These are phyloP conservation scores for Anneissia japonica DNA, from an alignment of 35 echinoderm and acorn worm species.

Conservation along the genomic window DNA sequence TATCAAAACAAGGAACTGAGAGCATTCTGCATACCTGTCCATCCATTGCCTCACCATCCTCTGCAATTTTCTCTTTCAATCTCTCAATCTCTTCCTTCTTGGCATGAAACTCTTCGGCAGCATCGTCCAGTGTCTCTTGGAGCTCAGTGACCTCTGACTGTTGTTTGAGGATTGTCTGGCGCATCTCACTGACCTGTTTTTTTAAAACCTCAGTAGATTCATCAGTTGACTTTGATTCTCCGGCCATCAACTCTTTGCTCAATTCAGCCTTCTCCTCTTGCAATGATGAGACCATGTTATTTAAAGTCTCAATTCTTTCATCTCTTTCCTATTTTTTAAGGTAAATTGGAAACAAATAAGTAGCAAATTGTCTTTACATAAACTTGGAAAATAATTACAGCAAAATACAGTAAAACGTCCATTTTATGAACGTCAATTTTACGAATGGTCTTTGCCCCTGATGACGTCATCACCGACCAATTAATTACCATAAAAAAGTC, in stretches of 20 bases:
- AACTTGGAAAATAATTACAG: too few relatives aligned
- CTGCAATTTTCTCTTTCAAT: slow-evolving; percentile 10
- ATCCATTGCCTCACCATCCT: slow-evolving; percentile 8
- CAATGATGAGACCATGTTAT: background rate
- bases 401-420: too few relatives aligned
- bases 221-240: background rate
- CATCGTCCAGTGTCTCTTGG: slow-evolving; percentile 10
- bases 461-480: too few relatives aligned
- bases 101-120: background rate
- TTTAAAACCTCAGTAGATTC: background rate
- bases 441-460: too few relatives aligned
- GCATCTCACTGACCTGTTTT: background rate
- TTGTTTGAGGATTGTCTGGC: background rate
- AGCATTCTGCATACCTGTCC: too few relatives aligned
- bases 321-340: background rate
- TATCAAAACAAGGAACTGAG: too few relatives aligned
- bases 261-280: background rate
- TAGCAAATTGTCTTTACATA: too few relatives aligned
- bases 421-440: too few relatives aligned
- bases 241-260: background rate
- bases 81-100: slow-evolving; percentile 14
- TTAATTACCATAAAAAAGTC: too few relatives aligned
- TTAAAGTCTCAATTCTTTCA: background rate
- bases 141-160: slow-evolving; percentile 15
- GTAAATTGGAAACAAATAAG: too few relatives aligned